Percentiles rank a stretch among this genome's conserved stretches.
Evolutionary conservation across 2,797 vertebrate species (phyloP).

Genomic region (Lagocephalus sceleratus): DNA sequence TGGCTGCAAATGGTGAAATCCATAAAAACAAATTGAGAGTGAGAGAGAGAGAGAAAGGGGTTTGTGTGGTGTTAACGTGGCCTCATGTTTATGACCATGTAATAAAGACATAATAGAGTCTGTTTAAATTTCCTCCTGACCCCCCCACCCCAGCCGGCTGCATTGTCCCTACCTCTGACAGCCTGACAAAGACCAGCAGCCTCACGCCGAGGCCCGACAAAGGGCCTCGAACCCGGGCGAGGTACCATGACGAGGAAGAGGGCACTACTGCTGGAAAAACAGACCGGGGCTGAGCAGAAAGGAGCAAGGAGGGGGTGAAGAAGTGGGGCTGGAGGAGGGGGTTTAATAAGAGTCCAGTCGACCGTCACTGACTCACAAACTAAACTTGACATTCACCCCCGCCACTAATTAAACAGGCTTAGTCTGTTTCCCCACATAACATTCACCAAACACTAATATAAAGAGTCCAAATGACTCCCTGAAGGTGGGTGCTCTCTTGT

Average conservation of each 20-base stretch:
- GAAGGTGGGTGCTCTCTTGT: slow-evolving; percentile 1
- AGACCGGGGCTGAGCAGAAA: slow-evolving; percentile 16
- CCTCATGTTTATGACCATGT: slow-evolving; percentile 24
- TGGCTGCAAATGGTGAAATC: too few species aligned
- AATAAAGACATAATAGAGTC: slow-evolving; percentile 30
- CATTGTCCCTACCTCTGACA: slow-evolving; percentile 55
- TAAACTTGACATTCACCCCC: slow-evolving; percentile 25
- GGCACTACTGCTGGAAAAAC: slow-evolving; percentile 3
- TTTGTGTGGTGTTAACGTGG: slow-evolving; percentile 5
- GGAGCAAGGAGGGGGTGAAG: background rate
- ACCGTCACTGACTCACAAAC: slow-evolving; percentile 16
- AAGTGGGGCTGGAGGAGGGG: slow-evolving; percentile 1
- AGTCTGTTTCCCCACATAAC: too few species aligned
- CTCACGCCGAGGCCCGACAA: slow-evolving; percentile 59
- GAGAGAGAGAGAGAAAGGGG: background rate
- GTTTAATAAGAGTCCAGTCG: slow-evolving; percentile 41
- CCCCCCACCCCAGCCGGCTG: slow-evolving; percentile 20
- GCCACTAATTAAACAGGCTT: background rate
- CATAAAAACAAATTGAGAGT: background rate
- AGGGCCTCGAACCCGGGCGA: slow-evolving; percentile 57
- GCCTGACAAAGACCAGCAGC: slow-evolving; percentile 60
- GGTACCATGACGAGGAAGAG: slow-evolving; percentile 44
- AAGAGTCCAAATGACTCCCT: background rate
- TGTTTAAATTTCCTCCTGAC: slow-evolving; percentile 29
- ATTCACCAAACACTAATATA: too few species aligned